A percentile compares a stretch with the other conserved stretches of the same genome.
Conservation (phyloP, 2,888 invertebrate genomes). For the Digitonthophagus gazella region DNA sequence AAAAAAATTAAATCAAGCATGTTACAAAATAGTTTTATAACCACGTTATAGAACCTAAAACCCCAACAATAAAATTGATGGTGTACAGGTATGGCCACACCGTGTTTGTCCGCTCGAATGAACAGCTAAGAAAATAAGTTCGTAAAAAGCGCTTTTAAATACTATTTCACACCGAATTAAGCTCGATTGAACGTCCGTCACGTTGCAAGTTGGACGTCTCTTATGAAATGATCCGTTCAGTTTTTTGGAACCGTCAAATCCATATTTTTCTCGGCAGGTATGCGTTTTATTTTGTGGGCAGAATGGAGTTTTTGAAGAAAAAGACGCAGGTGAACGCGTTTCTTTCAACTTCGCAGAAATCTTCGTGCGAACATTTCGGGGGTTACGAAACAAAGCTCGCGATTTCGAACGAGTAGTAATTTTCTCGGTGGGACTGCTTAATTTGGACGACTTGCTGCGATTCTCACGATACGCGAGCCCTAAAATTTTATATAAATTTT, state of each 20-base stretch:
- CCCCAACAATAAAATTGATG: no score
- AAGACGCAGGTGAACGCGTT: background rate
- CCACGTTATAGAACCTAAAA: no score
- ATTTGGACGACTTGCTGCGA: conserved; percentile 16
- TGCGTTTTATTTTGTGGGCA: no score
- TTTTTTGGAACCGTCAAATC: conserved; percentile 1
- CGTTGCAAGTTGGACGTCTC: background rate
- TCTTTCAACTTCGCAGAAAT: background rate
- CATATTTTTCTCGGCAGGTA: conserved; percentile 3
- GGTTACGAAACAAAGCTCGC: conserved; percentile 5
- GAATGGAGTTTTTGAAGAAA: background rate
- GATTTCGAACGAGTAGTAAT: conserved; percentile 12
- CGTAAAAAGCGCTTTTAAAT: conserved; percentile 25
- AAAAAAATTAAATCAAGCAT: no score
- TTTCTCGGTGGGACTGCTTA: conserved; percentile 12
- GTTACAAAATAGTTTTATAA: no score
- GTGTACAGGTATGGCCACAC: no score
- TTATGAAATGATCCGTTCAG: conserved; percentile 5
- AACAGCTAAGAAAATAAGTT: conserved; percentile 17
- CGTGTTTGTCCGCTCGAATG: background rate
- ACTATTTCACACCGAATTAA: conserved; percentile 29
- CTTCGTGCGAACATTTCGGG: conserved; percentile 17
- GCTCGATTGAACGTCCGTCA: conserved; percentile 20
- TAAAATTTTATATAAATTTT: conserved; percentile 11
- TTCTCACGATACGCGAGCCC: conserved; percentile 17